A percentile compares a stretch with the other conserved stretches of the same genome.
Evolutionary conservation across 2,888 invertebrate species (phyloP).

Genomic region (Limnephilus auricula): DNA sequence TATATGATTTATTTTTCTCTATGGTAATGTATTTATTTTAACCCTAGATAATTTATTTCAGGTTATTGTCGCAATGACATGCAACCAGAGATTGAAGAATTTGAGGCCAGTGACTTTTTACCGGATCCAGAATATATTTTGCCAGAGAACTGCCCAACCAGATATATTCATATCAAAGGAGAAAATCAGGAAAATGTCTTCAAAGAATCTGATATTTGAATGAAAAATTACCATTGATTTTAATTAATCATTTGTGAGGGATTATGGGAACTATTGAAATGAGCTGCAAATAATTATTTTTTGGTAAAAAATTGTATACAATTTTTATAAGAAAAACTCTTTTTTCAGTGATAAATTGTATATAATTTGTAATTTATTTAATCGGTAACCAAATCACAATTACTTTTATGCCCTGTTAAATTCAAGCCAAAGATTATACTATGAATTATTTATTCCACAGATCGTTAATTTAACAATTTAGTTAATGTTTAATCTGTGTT

Average conservation of each 20-base stretch:
- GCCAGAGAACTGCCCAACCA: slow-evolving; percentile 71
- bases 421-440: neutral
- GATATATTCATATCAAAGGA: slow-evolving; percentile 74
- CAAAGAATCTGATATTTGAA: slow-evolving; percentile 75
- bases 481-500: too few species aligned
- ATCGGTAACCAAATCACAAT: neutral
- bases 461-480: too few species aligned
- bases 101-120: slow-evolving; percentile 64
- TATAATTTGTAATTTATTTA: neutral
- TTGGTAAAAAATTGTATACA: neutral
- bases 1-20: neutral
- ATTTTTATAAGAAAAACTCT: too few species aligned
- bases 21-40: neutral
- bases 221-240: neutral
- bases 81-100: slow-evolving; percentile 63
- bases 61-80: slow-evolving; percentile 76
- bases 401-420: neutral
- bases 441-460: neutral
- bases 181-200: slow-evolving; percentile 73
- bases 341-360: neutral
- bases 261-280: neutral
- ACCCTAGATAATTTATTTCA: slow-evolving; percentile 67
- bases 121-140: slow-evolving; percentile 68
- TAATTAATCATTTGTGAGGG: neutral
- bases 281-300: neutral